Evolutionary conservation across 1,140 invertebrate species (phyloP).

Genomic region (Cryptotermes secundus): DNA sequence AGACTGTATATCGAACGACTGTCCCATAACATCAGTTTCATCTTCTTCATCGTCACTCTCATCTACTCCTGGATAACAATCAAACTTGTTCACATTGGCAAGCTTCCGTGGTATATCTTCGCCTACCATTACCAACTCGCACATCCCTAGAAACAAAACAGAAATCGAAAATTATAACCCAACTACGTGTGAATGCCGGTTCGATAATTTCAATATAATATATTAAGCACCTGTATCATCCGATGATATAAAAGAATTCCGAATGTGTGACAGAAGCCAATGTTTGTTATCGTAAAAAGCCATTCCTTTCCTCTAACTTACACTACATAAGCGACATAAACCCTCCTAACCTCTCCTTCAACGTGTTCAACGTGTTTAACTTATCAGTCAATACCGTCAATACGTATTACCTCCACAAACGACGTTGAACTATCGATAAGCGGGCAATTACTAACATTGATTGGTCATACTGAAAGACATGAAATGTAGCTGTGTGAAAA

Average conservation of each 20-base stretch:
- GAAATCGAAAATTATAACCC: neutral
- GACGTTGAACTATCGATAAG: too few species aligned
- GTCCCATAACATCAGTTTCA: slow-evolving; percentile 57
- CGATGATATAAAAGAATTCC: slow-evolving; percentile 92
- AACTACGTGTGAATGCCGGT: neutral
- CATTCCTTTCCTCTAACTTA: slow-evolving; percentile 56
- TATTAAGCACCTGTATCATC: slow-evolving; percentile 78
- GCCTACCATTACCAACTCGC: slow-evolving; percentile 75
- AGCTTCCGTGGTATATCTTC: slow-evolving; percentile 67
- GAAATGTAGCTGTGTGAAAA: too few species aligned
- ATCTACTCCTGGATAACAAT: slow-evolving; percentile 72
- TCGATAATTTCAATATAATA: neutral
- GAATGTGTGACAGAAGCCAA: slow-evolving; percentile 88
- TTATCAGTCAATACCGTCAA: too few species aligned
- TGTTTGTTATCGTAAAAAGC: slow-evolving; percentile 90
- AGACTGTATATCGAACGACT: slow-evolving; percentile 70
- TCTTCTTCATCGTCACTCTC: slow-evolving; percentile 75
- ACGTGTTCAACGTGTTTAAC: too few species aligned
- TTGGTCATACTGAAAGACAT: too few species aligned
- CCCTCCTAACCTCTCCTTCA: neutral
- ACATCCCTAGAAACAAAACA: slow-evolving; percentile 57
- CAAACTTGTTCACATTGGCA: slow-evolving; percentile 59
- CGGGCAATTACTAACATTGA: too few species aligned
- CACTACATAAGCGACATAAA: neutral
- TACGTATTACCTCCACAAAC: too few species aligned